Conservation (phyloP, 2,888 invertebrate genomes). For the Miltochrista miniata region DNA sequence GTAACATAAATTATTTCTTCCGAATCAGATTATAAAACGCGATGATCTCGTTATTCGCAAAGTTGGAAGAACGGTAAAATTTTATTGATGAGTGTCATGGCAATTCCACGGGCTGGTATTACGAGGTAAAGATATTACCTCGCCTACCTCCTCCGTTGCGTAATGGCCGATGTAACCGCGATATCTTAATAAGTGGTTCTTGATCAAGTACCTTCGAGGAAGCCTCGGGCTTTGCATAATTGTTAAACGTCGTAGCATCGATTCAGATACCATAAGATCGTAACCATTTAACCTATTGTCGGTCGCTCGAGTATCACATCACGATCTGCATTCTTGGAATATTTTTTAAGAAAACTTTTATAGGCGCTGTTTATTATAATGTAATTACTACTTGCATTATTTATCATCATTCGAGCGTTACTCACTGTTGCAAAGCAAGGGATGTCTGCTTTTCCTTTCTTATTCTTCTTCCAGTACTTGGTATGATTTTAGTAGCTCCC, state of each 20-base stretch:
- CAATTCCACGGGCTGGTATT: constrained; percentile 52
- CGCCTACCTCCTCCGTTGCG: constrained; percentile 53
- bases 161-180: constrained; percentile 75
- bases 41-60: constrained; percentile 62
- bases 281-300: constrained; percentile 38
- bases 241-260: constrained; percentile 57
- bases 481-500: too few species aligned
- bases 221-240: constrained; percentile 70
- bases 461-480: too few species aligned
- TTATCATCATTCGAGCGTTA: not conserved
- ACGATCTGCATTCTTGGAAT: constrained; percentile 27
- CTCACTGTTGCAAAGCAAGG: too few species aligned
- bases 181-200: constrained; percentile 80
- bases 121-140: constrained; percentile 58
- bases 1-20: constrained; percentile 23
- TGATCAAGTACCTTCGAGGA: constrained; percentile 66
- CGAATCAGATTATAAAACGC: constrained; percentile 57
- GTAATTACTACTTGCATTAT: too few species aligned
- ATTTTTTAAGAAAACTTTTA: constrained; percentile 23
- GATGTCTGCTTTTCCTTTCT: constrained; percentile 10
- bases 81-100: constrained; percentile 71
- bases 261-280: constrained; percentile 36
- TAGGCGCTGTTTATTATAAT: constrained; percentile 17
- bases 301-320: constrained; percentile 27
- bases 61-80: constrained; percentile 64